Conservation (phyloP, 1,140 invertebrate species). For the Manduca sexta region DNA sequence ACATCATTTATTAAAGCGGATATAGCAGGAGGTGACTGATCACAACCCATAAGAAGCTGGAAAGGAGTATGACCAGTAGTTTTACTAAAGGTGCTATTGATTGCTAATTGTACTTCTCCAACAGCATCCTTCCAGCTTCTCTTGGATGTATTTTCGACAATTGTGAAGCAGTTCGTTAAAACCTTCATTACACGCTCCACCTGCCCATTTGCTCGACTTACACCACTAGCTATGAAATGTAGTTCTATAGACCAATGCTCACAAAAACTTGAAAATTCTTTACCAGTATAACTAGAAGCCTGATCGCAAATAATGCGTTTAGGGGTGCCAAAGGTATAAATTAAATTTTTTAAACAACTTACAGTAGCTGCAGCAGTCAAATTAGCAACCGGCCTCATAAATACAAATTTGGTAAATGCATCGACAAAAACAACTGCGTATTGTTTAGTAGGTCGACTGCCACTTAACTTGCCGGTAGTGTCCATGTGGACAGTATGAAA, state of each 20-base stretch:
- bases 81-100: conserved; percentile 16
- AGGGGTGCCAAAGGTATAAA: conserved; percentile 20
- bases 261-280: conserved; percentile 22
- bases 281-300: conserved; percentile 15
- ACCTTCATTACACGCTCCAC: conserved; percentile 36
- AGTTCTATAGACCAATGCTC: conserved; percentile 16
- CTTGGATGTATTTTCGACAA: conserved; percentile 5
- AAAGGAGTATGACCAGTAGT: no score
- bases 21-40: no score
- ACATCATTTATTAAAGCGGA: no score
- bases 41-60: no score
- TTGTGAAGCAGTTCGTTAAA: conserved; percentile 15
- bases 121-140: conserved; percentile 29
- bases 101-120: conserved; percentile 16
- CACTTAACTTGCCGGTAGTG: conserved; percentile 18
- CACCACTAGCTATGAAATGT: conserved; percentile 31
- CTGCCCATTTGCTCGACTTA: conserved; percentile 31
- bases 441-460: conserved; percentile 11
- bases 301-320: conserved; percentile 22
- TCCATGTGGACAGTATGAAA: conserved; percentile 21
- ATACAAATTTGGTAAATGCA: conserved; percentile 8
- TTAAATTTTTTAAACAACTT: conserved; percentile 5
- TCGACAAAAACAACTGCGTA: conserved; percentile 21
- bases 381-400: conserved; percentile 7
- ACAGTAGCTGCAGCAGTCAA: conserved; percentile 15